phyloP scores from a whole-genome alignment of 2,113 vertebrate genomes.

The Etheostoma spectabile region DNA sequence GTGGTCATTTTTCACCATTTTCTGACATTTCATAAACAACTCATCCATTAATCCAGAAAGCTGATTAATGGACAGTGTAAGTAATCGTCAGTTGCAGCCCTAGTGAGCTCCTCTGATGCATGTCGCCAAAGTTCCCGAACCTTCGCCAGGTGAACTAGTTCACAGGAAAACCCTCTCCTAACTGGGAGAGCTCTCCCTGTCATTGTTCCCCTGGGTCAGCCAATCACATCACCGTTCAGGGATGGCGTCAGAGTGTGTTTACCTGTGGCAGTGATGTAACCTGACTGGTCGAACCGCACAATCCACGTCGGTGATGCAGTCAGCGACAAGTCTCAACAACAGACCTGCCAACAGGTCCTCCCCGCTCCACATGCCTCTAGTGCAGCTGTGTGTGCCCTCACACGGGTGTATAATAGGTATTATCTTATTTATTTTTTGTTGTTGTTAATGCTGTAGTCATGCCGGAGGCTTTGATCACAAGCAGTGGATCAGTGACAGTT shows the following conservation, averaged over 20 bases:
- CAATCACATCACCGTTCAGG: conserved; percentile 8
- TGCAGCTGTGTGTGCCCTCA: neutral
- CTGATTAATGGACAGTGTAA: too few relatives aligned
- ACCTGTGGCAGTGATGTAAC: conserved; percentile 45
- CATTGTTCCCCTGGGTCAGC: conserved; percentile 17
- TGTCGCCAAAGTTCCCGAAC: neutral
- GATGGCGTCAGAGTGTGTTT: neutral
- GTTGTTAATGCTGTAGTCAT: conserved; percentile 19
- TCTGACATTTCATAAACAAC: too few relatives aligned
- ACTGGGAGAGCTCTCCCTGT: neutral
- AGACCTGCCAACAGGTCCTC: conserved; percentile 31
- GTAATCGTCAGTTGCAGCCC: too few relatives aligned
- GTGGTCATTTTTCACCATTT: too few relatives aligned
- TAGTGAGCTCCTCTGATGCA: neutral
- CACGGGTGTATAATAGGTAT: conserved; percentile 28
- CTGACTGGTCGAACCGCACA: conserved; percentile 77
- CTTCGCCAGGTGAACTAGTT: neutral
- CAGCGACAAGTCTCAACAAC: conserved; percentile 47
- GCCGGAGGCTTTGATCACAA: conserved; percentile 42
- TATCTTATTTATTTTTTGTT: conserved; percentile 10
- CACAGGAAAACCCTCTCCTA: conserved; percentile 3
- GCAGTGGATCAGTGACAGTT: conserved; percentile 56
- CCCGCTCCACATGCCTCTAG: conserved; percentile 1
- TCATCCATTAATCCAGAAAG: too few relatives aligned
- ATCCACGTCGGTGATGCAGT: conserved; percentile 18